Conservation (phyloP, 2,888 invertebrate species). For the Sinelater perroti region DNA sequence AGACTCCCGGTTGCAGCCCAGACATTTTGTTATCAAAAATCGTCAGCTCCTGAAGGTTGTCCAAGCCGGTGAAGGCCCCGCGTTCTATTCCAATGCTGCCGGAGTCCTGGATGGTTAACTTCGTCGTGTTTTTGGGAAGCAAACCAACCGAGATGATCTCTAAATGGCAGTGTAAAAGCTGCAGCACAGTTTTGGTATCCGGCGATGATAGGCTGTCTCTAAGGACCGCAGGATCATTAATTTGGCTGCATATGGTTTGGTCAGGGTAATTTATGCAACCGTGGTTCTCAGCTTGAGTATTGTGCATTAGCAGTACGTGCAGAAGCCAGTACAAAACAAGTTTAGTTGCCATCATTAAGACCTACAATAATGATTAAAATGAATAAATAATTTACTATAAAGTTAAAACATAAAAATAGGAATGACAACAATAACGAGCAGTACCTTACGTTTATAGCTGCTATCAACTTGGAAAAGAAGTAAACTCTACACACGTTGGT, state of each 20-base stretch:
- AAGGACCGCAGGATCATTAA: slow-evolving; percentile 26
- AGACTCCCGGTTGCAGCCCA: slow-evolving; percentile 27
- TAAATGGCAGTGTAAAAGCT: slow-evolving; percentile 21
- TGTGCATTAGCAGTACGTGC: no score
- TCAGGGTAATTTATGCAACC: slow-evolving; percentile 23
- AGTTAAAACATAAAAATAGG: no score
- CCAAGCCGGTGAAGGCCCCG: slow-evolving; percentile 20
- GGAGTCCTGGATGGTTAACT: slow-evolving; percentile 21
- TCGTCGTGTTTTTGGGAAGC: slow-evolving; percentile 19
- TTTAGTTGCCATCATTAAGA: no score
- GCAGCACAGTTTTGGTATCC: slow-evolving; percentile 3
- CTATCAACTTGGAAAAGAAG: no score
- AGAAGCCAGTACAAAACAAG: no score
- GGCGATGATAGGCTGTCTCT: neutral
- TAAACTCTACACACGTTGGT: no score
- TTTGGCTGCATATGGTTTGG: slow-evolving; percentile 26
- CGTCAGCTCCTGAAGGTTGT: slow-evolving; percentile 17
- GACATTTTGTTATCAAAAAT: slow-evolving; percentile 23
- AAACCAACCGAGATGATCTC: slow-evolving; percentile 16
- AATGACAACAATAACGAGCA: no score
- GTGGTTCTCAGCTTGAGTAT: slow-evolving; percentile 16
- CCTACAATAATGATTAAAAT: no score
- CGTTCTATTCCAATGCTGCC: slow-evolving; percentile 28
- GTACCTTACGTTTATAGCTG: no score
- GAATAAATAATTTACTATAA: no score